A percentile compares a stretch with the other conserved stretches of the same genome.
Conservation (phyloP, 2,888 invertebrate species). For the Dasypolia templi region DNA sequence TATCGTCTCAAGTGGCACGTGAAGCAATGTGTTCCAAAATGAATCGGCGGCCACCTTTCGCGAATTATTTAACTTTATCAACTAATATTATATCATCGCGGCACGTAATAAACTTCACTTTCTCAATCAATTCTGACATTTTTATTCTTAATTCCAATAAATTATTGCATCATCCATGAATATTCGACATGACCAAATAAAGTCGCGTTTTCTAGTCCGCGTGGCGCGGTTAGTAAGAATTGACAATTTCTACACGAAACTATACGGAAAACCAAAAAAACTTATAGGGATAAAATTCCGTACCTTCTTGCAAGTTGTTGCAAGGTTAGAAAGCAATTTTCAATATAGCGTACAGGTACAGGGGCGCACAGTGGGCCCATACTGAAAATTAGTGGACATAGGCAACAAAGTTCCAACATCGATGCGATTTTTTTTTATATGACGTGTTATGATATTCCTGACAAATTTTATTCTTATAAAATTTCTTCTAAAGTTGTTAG, state of each 20-base stretch:
- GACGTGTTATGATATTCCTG: no score
- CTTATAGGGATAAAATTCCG: background rate
- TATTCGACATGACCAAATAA: background rate
- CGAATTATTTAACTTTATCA: slow-evolving; percentile 41
- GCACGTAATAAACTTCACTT: slow-evolving; percentile 48
- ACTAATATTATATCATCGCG: slow-evolving; percentile 54
- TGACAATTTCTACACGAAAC: background rate
- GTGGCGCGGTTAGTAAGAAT: no score
- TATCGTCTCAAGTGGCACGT: slow-evolving; percentile 31
- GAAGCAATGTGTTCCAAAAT: slow-evolving; percentile 46
- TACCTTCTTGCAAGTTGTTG: background rate
- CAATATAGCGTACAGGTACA: background rate
- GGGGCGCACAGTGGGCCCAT: no score
- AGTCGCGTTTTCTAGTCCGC: background rate
- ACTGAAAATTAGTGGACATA: no score
- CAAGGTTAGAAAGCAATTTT: background rate
- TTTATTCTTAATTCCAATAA: slow-evolving; percentile 27
- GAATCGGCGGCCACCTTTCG: slow-evolving; percentile 23
- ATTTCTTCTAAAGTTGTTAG: no score
- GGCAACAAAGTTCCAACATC: no score
- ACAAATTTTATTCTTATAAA: no score
- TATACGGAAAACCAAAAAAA: background rate
- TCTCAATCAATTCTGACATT: slow-evolving; percentile 46
- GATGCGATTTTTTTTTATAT: no score
- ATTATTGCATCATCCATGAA: slow-evolving; percentile 30